Evolutionary conservation across 2,888 invertebrate species (phyloP).

Genomic region (Mantis religiosa): DNA sequence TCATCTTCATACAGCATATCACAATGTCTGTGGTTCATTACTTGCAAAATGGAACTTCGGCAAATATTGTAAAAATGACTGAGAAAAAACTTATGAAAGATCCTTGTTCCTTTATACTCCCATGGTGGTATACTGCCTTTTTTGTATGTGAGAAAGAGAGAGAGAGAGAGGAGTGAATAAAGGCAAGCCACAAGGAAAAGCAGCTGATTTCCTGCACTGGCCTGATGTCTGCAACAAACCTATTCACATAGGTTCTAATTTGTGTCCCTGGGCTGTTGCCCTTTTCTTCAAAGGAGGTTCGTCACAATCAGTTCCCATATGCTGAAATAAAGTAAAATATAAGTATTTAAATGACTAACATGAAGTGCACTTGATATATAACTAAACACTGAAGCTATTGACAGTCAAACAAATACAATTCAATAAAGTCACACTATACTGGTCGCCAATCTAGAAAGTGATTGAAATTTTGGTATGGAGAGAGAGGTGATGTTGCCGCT

Average conservation of each 20-base stretch:
- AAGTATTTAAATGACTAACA: no score
- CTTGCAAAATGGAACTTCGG: neutral
- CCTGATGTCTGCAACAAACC: neutral
- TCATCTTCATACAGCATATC: neutral
- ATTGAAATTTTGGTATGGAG: no score
- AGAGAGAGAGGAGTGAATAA: neutral
- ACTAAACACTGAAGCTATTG: no score
- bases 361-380: no score
- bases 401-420: no score
- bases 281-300: slow-evolving; percentile 22
- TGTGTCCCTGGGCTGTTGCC: neutral
- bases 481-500: no score
- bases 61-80: neutral
- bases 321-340: neutral
- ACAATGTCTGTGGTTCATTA: neutral
- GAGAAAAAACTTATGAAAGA: neutral
- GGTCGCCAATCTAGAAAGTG: no score
- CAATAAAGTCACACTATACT: no score
- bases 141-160: neutral
- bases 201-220: neutral
- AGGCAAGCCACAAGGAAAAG: neutral
- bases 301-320: slow-evolving; percentile 17
- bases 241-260: slow-evolving; percentile 18
- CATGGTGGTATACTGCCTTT: neutral
- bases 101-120: neutral